Evolutionary conservation across 2,888 invertebrate species (phyloP), one percentile per base, ranked within the genome.

Genomic region (Teleiodes luculella): DNA sequence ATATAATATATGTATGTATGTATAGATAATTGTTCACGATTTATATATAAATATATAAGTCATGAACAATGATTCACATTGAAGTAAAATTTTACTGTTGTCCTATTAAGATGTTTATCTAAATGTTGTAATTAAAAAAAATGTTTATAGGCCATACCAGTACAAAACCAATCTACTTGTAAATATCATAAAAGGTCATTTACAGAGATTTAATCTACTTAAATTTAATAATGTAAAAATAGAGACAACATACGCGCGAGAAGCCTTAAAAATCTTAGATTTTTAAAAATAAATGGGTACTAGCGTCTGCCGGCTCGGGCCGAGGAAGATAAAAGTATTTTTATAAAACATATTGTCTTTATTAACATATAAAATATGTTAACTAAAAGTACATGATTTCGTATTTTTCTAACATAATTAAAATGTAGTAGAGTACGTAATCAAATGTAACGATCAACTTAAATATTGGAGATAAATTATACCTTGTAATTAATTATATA

Each of bases 291-390:
- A 78, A 71, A 81, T 86, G 82, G 85, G 85, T 85, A 86, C 86
- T 86, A 86, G 86, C 80, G 82, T 79, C 86, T 80, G 72, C 76
- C 76, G 82, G 80, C 78, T 71, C 61, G 71, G 79, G 81, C 74
- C 81, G 76, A 72, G 63, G 70, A 70, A 78, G 84, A 78, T 83
- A 78, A 43, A 86, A 87, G 86, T 88, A 88, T 88, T 88, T 88
- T 88, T 88, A 86, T 87, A 87, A 84, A 86, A 75, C 81, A 85
- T 87, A 86, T 88, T 86, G 85, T 85, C 85, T 88, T 86, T 86
- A 87, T 84, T 87, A 87, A 87, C 87, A 87, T 88, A 87, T 87
- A 80, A 80, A 79, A 88, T 88, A 87, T 88, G 88, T 88, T 87
- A 85, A 86, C 82, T 81, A 77, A 86, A 87, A 86, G 86, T 87